phyloP scores from a whole-genome alignment of 2,113 vertebrate species.

The Cochlearius cochlearius region DNA sequence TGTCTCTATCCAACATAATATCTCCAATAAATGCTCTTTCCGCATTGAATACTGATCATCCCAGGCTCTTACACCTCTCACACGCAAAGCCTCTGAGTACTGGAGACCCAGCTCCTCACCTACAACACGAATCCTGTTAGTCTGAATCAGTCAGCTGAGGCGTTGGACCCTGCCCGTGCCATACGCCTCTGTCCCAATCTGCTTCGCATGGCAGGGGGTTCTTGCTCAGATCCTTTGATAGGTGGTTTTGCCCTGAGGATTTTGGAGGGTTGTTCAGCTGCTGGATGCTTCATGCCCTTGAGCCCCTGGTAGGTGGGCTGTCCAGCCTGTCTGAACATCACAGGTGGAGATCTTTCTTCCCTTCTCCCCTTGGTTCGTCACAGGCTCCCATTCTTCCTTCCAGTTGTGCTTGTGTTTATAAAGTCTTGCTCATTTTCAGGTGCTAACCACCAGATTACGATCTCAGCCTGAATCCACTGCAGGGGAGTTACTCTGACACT shows the following conservation, averaged over 20 bases:
- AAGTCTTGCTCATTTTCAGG: not conserved
- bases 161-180: not conserved
- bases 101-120: not conserved
- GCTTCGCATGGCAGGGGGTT: not conserved
- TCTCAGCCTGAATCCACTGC: not conserved
- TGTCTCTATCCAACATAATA: not conserved
- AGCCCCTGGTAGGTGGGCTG: not conserved
- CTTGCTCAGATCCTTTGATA: not conserved
- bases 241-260: not conserved
- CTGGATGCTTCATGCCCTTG: not conserved
- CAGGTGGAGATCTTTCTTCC: not conserved
- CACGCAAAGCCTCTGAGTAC: not conserved
- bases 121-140: rapidly evolving
- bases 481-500: not conserved
- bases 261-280: not conserved
- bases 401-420: not conserved
- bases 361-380: not conserved
- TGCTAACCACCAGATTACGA: not conserved
- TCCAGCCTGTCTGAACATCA: not conserved
- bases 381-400: not conserved
- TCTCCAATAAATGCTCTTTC: not conserved
- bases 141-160: rapidly evolving
- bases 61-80: not conserved
- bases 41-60: not conserved
- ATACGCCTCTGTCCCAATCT: not conserved